These are phyloP conservation scores for Sphaerophoria taeniata DNA, from an alignment of 2,888 invertebrate genomes.

Conservation along the genomic window DNA sequence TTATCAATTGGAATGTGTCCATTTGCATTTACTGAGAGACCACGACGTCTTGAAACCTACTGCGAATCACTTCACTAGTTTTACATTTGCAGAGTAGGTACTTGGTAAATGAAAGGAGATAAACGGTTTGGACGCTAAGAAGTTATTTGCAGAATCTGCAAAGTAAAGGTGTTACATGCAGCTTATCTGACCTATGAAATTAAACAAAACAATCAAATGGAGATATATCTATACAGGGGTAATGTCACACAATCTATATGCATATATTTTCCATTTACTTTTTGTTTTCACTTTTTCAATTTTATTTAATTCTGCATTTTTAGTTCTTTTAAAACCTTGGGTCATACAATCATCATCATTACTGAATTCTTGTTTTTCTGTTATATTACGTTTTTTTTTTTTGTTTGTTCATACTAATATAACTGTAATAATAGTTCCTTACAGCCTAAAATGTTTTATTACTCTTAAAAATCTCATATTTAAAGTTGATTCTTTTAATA, in stretches of 20 bases:
- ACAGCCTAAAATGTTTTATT: slow-evolving; percentile 63
- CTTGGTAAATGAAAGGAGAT: too few species aligned
- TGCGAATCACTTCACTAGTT: too few species aligned
- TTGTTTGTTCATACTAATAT: slow-evolving; percentile 48
- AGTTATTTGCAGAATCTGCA: too few species aligned
- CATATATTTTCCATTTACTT: slow-evolving; percentile 28
- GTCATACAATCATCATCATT: slow-evolving; percentile 44
- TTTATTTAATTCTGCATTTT: slow-evolving; percentile 37
- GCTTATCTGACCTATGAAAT: slow-evolving; percentile 24
- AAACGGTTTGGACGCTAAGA: too few species aligned
- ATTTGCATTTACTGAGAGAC: too few species aligned
- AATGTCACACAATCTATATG: slow-evolving; percentile 48
- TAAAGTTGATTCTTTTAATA: slow-evolving; percentile 52
- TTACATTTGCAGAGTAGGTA: too few species aligned
- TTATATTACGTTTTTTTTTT: slow-evolving; percentile 24
- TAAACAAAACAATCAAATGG: slow-evolving; percentile 61
- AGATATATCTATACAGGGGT: slow-evolving; percentile 59
- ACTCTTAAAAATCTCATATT: slow-evolving; percentile 68
- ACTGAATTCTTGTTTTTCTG: slow-evolving; percentile 27
- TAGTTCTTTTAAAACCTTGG: slow-evolving; percentile 57
- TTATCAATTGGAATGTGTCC: too few species aligned
- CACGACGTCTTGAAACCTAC: too few species aligned
- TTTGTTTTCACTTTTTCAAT: slow-evolving; percentile 17
- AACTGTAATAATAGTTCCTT: slow-evolving; percentile 71
- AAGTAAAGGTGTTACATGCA: too few species aligned